A percentile compares a stretch with the other conserved stretches of the same genome.
Evolutionary conservation across 2,113 vertebrate species (phyloP).

Genomic region (Oxygymnocypris stewartii): DNA sequence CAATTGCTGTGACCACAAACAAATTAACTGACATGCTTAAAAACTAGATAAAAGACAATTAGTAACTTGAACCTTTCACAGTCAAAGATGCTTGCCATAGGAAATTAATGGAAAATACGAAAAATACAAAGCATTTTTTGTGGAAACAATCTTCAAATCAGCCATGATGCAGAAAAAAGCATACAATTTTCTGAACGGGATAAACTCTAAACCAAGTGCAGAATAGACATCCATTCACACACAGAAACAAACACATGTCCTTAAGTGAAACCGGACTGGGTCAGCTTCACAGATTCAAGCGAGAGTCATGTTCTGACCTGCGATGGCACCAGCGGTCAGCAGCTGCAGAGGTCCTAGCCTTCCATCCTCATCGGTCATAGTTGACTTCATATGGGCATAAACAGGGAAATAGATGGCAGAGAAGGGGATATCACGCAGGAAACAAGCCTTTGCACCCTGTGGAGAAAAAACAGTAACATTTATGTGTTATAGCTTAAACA

Average conservation of each 20-base stretch:
- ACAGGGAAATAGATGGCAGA: slow-evolving; percentile 98
- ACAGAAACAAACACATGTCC: not conserved
- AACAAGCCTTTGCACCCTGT: slow-evolving; percentile 98
- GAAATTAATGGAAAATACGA: not conserved
- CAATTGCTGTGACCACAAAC: too few species aligned
- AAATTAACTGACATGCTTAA: too few species aligned
- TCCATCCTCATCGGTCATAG: slow-evolving; percentile 89
- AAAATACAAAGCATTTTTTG: not conserved
- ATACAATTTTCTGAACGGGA: not conserved
- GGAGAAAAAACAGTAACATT: slow-evolving; percentile 2
- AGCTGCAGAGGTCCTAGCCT: slow-evolving; percentile 88
- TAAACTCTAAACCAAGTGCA: not conserved
- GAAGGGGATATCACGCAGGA: slow-evolving; percentile 98
- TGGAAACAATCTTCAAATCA: not conserved
- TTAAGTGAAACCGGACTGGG: not conserved
- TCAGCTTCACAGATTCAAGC: not conserved
- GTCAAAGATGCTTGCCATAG: not conserved
- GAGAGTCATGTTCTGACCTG: slow-evolving; percentile 78
- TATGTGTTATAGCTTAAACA: not conserved
- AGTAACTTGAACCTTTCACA: not conserved
- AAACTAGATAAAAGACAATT: too few species aligned
- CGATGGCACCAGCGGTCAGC: slow-evolving; percentile 92
- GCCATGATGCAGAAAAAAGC: not conserved
- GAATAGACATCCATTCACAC: not conserved
- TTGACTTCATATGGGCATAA: slow-evolving; percentile 90